These are phyloP conservation scores for Coendou prehensilis DNA, from an alignment of 2,797 vertebrate species.

Conservation along the genomic window DNA sequence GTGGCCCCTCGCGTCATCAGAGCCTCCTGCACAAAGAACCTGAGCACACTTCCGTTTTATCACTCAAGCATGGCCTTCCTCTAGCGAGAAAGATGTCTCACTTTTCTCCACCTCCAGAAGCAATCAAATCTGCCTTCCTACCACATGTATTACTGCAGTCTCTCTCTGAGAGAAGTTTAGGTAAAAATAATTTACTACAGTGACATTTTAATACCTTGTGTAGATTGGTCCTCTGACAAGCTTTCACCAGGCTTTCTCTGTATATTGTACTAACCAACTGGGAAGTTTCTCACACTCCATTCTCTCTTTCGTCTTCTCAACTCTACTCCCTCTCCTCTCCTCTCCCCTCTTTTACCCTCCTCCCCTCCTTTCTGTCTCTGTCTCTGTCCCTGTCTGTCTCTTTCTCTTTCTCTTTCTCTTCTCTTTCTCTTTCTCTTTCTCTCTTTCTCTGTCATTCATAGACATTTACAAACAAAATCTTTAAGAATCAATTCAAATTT, in stretches of 20 bases:
- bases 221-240: background rate
- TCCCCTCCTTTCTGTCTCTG: too few species aligned
- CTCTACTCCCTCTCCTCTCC: background rate
- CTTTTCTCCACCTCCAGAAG: background rate
- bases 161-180: conserved; percentile 45
- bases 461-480: background rate
- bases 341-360: too few species aligned
- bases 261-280: background rate
- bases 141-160: background rate
- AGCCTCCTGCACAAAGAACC: background rate
- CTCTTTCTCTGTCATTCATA: background rate
- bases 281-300: background rate
- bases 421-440: background rate
- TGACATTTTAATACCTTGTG: conserved; percentile 41
- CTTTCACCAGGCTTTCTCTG: background rate
- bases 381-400: background rate
- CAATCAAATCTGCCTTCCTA: background rate
- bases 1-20: background rate
- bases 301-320: background rate
- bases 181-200: conserved; percentile 49
- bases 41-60: background rate
- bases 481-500: background rate
- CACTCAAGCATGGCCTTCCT: background rate
- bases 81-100: background rate
- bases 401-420: conserved; percentile 30